Conservation (phyloP, 2,113 vertebrate genomes). For the Peromyscus polionotus region DNA sequence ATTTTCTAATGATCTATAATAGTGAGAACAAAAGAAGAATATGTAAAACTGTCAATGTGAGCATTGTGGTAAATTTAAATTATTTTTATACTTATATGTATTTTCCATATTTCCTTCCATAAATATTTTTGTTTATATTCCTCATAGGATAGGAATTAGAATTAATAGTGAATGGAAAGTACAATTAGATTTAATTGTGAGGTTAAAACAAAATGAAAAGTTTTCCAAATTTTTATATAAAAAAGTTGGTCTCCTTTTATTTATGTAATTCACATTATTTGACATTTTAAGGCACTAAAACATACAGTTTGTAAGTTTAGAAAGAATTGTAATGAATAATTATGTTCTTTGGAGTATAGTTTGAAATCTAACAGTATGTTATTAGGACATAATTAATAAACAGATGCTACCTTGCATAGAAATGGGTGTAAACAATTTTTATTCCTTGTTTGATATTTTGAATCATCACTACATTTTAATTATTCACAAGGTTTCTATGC, state of each 20-base stretch:
- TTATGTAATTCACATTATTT: not conserved
- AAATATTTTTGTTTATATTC: not conserved
- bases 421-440: constrained; percentile 81
- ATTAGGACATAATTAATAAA: constrained; percentile 74
- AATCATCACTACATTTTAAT: constrained; percentile 86
- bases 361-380: constrained; percentile 68
- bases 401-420: constrained; percentile 73
- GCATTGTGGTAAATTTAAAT: not conserved
- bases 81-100: not conserved
- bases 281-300: not conserved
- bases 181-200: not conserved
- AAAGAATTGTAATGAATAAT: constrained; percentile 74
- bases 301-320: constrained; percentile 66
- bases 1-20: not conserved
- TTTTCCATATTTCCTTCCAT: not conserved
- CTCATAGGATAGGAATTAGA: not conserved
- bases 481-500: constrained; percentile 84
- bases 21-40: not conserved
- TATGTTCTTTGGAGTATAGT: constrained; percentile 71
- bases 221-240: not conserved
- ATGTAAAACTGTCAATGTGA: not conserved
- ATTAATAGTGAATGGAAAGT: not conserved
- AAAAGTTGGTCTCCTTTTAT: not conserved
- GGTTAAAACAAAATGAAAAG: not conserved
- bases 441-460: constrained; percentile 83